Evolutionary conservation across 2,888 invertebrate genomes (phyloP).

Genomic region (Acronicta alni): DNA sequence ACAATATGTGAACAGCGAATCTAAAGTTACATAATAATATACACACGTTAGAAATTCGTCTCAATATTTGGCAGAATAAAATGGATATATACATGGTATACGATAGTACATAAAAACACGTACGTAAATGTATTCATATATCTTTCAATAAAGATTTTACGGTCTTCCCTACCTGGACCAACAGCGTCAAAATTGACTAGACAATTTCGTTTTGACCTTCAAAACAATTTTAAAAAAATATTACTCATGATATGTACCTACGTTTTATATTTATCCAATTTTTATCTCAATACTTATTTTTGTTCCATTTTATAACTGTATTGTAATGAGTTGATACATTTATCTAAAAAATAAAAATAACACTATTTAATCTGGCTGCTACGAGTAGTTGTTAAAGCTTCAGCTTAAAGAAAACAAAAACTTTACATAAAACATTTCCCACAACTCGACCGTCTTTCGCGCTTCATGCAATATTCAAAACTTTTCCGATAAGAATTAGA

Average conservation of each 20-base stretch:
- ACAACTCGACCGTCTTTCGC: constrained; percentile 61
- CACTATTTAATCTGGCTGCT: background rate
- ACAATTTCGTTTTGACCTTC: constrained; percentile 4
- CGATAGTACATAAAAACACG: constrained; percentile 36
- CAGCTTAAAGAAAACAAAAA: constrained; percentile 47
- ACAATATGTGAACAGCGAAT: background rate
- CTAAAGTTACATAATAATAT: constrained; percentile 27
- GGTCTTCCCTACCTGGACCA: constrained; percentile 53
- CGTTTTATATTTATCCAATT: no score
- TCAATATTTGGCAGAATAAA: constrained; percentile 8
- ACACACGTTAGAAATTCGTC: constrained; percentile 1
- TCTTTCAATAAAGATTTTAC: constrained; percentile 61
- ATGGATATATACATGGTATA: background rate
- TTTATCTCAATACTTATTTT: no score
- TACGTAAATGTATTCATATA: constrained; percentile 35
- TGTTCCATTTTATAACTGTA: no score
- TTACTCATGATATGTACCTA: no score
- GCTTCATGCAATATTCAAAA: constrained; percentile 75
- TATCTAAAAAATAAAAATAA: background rate
- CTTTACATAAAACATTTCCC: constrained; percentile 54
- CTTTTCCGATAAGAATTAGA: constrained; percentile 56
- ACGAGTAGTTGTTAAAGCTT: background rate
- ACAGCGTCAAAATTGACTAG: constrained; percentile 22
- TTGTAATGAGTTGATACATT: no score
- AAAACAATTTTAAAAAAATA: constrained; percentile 1